Evolutionary conservation across 2,888 invertebrate species (phyloP).

Genomic region (Brassicogethes aeneus): DNA sequence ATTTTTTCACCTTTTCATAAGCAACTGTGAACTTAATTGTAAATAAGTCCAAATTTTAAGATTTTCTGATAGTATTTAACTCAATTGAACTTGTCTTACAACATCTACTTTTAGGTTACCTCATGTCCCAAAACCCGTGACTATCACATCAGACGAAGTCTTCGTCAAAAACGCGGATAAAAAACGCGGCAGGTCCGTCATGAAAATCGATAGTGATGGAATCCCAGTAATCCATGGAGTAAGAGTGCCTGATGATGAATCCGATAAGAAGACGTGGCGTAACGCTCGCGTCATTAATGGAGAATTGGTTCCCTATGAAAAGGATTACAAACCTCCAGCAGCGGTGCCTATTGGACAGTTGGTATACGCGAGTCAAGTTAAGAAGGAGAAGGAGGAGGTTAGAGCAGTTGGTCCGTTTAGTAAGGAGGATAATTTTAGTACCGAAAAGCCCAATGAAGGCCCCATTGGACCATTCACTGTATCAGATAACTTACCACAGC

Average conservation of each 20-base stretch:
- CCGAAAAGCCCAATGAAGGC: conserved; percentile 27
- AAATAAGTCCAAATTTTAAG: no score
- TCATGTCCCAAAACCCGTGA: conserved; percentile 58
- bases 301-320: conserved; percentile 65
- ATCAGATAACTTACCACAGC: conserved; percentile 42
- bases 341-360: conserved; percentile 51
- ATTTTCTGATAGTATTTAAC: no score
- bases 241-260: conserved; percentile 75
- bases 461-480: conserved; percentile 50
- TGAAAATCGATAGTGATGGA: conserved; percentile 59
- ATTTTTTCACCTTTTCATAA: no score
- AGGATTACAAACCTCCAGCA: conserved; percentile 56
- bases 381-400: conserved; percentile 14
- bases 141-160: conserved; percentile 57
- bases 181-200: conserved; percentile 56
- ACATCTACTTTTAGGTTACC: conserved; percentile 30
- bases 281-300: conserved; percentile 84
- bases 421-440: conserved; percentile 51
- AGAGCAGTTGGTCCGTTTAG: conserved; percentile 50
- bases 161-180: conserved; percentile 46
- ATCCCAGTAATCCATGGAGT: conserved; percentile 76
- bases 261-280: conserved; percentile 71
- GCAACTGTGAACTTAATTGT: no score
- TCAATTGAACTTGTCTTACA: no score
- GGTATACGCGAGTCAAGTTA: conserved; percentile 39